Percentiles rank a stretch among this genome's conserved stretches.
These are phyloP conservation scores for Channallabes apus DNA, from an alignment of 2,797 vertebrate species.

Conservation along the genomic window DNA sequence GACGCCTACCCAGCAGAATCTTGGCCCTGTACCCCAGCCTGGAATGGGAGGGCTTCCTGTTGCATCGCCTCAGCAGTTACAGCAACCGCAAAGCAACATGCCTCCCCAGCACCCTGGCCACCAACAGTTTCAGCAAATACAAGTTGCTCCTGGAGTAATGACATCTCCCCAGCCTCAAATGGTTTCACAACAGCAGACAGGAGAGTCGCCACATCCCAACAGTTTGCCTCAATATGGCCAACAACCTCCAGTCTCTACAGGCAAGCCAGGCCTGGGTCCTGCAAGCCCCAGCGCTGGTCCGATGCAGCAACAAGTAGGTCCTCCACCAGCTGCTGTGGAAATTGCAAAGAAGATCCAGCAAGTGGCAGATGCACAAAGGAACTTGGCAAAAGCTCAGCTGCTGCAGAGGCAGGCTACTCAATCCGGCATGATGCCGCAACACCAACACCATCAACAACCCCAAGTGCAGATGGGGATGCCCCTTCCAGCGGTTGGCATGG, in stretches of 20 bases:
- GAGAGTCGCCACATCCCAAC: constrained; percentile 78
- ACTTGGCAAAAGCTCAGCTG: constrained; percentile 87
- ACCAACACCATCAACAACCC: constrained; percentile 75
- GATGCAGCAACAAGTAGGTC: constrained; percentile 75
- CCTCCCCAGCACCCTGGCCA: constrained; percentile 77
- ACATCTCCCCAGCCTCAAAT: constrained; percentile 86
- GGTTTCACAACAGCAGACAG: constrained; percentile 80
- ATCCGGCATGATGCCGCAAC: constrained; percentile 76
- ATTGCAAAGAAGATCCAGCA: constrained; percentile 97
- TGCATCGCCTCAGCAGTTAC: constrained; percentile 68
- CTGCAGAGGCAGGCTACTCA: constrained; percentile 82
- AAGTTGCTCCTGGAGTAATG: constrained; percentile 70
- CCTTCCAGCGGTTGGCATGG: constrained; percentile 73
- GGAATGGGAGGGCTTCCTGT: constrained; percentile 63
- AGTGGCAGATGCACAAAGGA: constrained; percentile 92
- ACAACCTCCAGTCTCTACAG: constrained; percentile 78
- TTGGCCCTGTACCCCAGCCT: constrained; percentile 65
- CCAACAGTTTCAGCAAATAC: constrained; percentile 69
- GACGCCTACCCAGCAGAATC: constrained; percentile 77
- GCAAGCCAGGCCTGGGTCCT: constrained; percentile 86
- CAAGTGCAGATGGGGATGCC: constrained; percentile 79
- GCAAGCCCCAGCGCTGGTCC: constrained; percentile 77
- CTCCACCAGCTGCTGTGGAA: constrained; percentile 90
- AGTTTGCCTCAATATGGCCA: constrained; percentile 71
- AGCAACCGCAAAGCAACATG: constrained; percentile 64